Conservation (phyloP, 2,113 vertebrate genomes). For the Ciconia stormi region DNA sequence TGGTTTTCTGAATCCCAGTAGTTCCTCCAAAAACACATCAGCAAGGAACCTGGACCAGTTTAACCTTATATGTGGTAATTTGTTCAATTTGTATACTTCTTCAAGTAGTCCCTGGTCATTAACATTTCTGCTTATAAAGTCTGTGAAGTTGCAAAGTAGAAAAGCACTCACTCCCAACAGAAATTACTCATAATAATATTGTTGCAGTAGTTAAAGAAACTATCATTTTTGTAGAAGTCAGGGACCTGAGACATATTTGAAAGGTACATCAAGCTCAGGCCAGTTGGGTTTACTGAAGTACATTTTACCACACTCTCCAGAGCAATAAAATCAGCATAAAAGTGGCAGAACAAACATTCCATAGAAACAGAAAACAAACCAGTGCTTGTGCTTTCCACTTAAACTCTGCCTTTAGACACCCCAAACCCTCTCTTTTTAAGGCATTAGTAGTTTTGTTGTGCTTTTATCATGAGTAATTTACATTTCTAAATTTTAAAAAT, state of each 20-base stretch:
- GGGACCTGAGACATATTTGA: background rate
- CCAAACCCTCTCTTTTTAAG: background rate
- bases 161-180: background rate
- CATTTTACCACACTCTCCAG: background rate
- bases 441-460: background rate
- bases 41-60: background rate
- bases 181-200: background rate
- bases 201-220: background rate
- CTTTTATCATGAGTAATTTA: background rate
- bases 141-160: background rate
- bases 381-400: background rate
- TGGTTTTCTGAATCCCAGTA: background rate
- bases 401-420: background rate
- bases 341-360: background rate
- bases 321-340: background rate
- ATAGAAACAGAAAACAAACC: background rate
- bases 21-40: background rate
- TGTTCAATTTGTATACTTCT: background rate
- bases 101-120: background rate
- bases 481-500: background rate
- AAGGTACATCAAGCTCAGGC: background rate
- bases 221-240: background rate
- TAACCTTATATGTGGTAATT: background rate
- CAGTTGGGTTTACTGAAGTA: background rate
- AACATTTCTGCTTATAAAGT: background rate